These are phyloP conservation scores for Macrosteles quadrilineatus DNA, from an alignment of 1,140 invertebrate genomes.

Conservation along the genomic window DNA sequence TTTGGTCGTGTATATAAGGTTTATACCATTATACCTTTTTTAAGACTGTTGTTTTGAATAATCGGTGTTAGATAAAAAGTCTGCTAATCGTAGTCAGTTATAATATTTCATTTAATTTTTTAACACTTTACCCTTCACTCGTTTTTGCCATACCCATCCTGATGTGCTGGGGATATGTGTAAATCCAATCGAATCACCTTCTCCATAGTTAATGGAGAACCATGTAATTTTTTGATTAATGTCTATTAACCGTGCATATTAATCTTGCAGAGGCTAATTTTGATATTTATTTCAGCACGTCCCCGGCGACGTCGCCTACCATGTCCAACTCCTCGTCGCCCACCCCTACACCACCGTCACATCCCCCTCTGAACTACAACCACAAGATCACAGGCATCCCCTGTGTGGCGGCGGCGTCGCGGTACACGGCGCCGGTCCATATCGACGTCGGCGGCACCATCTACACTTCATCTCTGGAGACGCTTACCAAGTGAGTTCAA, in stretches of 20 bases:
- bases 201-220: background rate
- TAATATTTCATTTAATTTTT: too few relatives aligned
- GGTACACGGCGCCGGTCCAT: constrained; percentile 93
- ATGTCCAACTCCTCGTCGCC: constrained; percentile 67
- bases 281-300: constrained; percentile 45
- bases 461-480: constrained; percentile 94
- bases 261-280: too few relatives aligned
- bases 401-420: constrained; percentile 85
- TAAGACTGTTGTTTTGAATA: too few relatives aligned
- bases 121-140: too few relatives aligned
- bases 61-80: too few relatives aligned
- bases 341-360: constrained; percentile 57
- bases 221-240: background rate
- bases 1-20: too few relatives aligned
- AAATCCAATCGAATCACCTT: background rate
- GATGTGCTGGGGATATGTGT: background rate
- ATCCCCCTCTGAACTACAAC: constrained; percentile 55
- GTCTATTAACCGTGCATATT: background rate
- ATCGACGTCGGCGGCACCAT: constrained; percentile 97
- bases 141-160: too few relatives aligned
- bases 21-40: too few relatives aligned
- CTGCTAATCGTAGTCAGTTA: too few relatives aligned
- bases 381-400: constrained; percentile 83
- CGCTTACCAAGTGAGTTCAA: constrained; percentile 85
- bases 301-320: constrained; percentile 66